A percentile compares a stretch with the other conserved stretches of the same genome.
Evolutionary conservation across 2,797 vertebrate genomes (phyloP).

Genomic region (Fringilla coelebs): DNA sequence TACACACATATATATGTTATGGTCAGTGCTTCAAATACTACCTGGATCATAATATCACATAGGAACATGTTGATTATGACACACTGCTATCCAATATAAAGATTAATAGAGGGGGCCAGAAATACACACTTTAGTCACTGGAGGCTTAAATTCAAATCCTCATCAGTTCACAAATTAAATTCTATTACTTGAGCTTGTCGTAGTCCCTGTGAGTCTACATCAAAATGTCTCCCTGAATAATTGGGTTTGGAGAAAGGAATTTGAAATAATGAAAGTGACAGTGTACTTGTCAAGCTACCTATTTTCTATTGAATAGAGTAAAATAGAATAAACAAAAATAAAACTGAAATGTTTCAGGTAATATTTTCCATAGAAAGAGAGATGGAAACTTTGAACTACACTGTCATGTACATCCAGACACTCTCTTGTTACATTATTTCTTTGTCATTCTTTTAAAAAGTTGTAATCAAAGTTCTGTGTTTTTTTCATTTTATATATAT

Average conservation of each 20-base stretch:
- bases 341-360: not conserved
- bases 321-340: not conserved
- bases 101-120: not conserved
- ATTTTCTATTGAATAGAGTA: not conserved
- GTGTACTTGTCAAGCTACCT: not conserved
- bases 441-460: not conserved
- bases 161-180: slow-evolving; percentile 6
- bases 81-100: not conserved
- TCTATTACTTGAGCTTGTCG: not conserved
- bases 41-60: not conserved
- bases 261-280: not conserved
- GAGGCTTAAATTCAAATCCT: not conserved
- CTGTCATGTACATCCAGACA: not conserved
- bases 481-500: not conserved
- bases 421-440: not conserved
- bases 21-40: not conserved
- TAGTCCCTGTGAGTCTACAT: not conserved
- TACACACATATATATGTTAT: not conserved
- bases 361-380: not conserved
- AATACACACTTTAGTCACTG: not conserved
- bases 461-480: not conserved
- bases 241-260: not conserved
- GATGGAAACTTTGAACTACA: not conserved
- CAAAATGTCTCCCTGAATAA: not conserved
- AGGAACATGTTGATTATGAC: not conserved